A percentile compares a stretch with the other conserved stretches of the same genome.
These are phyloP conservation scores for Aplysia californica DNA, from an alignment of 1,140 invertebrate species.

Conservation along the genomic window DNA sequence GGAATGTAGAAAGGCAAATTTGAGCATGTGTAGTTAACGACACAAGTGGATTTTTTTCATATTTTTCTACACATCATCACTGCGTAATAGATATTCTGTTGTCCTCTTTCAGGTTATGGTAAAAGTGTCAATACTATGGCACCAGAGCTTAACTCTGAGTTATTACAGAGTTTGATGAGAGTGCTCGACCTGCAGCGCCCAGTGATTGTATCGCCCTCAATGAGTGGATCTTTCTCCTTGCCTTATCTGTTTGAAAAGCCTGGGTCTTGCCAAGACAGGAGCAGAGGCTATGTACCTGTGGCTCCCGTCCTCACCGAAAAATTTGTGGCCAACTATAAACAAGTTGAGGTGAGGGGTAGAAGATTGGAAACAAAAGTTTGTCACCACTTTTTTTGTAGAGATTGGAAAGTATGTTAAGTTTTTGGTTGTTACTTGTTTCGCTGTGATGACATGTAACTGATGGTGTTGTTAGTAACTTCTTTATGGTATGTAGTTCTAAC, in stretches of 20 bases:
- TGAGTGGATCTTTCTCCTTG: constrained; percentile 69
- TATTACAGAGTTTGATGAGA: constrained; percentile 55
- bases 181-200: constrained; percentile 46
- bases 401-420: no score
- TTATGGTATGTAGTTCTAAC: no score
- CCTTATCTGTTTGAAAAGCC: constrained; percentile 60
- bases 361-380: no score
- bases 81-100: no score
- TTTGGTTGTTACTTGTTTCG: no score
- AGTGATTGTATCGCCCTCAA: constrained; percentile 69
- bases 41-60: neutral
- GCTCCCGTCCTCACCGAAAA: constrained; percentile 65
- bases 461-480: no score
- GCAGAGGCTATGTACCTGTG: constrained; percentile 66
- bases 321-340: constrained; percentile 39
- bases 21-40: neutral
- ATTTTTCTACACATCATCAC: neutral
- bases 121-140: constrained; percentile 41
- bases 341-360: no score
- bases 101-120: constrained; percentile 57
- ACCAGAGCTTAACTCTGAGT: constrained; percentile 39
- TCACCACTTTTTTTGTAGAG: no score
- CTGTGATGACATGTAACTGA: no score
- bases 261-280: constrained; percentile 35
- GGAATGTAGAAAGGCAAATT: neutral